Evolutionary conservation across 2,797 vertebrate genomes (phyloP).

Genomic region (Melanotaenia pygmaea): DNA sequence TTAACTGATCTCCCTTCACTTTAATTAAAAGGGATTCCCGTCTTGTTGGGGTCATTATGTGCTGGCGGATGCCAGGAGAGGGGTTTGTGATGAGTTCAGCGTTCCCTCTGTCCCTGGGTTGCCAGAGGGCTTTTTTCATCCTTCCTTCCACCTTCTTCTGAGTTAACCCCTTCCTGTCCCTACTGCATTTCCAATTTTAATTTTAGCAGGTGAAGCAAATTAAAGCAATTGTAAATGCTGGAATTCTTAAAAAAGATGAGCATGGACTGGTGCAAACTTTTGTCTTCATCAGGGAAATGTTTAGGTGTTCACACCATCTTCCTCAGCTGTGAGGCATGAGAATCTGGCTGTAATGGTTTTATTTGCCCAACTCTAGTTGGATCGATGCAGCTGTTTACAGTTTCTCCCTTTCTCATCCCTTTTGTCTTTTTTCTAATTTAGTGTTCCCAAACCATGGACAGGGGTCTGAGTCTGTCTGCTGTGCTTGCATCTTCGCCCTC

Average conservation of each 20-base stretch:
- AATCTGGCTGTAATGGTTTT: slow-evolving; percentile 79
- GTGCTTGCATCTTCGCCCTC: slow-evolving; percentile 86
- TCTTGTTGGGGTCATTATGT: slow-evolving; percentile 86
- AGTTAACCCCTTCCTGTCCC: slow-evolving; percentile 77
- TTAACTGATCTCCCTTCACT: slow-evolving; percentile 88
- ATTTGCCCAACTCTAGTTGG: slow-evolving; percentile 84
- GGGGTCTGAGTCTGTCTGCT: slow-evolving; percentile 85
- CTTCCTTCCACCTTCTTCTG: slow-evolving; percentile 57
- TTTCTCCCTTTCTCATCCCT: slow-evolving; percentile 84
- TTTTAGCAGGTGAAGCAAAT: slow-evolving; percentile 38
- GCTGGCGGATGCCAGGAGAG: slow-evolving; percentile 80
- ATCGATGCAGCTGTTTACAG: slow-evolving; percentile 85
- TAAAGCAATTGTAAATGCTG: slow-evolving; percentile 48
- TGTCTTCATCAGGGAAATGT: slow-evolving; percentile 54
- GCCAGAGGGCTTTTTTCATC: slow-evolving; percentile 79
- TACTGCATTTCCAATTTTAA: slow-evolving; percentile 45
- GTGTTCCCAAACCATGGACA: slow-evolving; percentile 86
- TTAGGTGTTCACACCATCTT: slow-evolving; percentile 67
- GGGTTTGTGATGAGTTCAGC: slow-evolving; percentile 87
- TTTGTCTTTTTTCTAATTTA: slow-evolving; percentile 89
- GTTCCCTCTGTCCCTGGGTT: slow-evolving; percentile 82
- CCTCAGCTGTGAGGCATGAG: slow-evolving; percentile 61
- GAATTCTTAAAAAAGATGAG: slow-evolving; percentile 53
- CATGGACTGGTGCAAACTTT: slow-evolving; percentile 64
- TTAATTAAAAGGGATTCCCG: slow-evolving; percentile 89